Percentiles rank a stretch among this genome's conserved stretches.
phyloP scores from a whole-genome alignment of 2,888 invertebrate species.

The Aquatica leii region DNA sequence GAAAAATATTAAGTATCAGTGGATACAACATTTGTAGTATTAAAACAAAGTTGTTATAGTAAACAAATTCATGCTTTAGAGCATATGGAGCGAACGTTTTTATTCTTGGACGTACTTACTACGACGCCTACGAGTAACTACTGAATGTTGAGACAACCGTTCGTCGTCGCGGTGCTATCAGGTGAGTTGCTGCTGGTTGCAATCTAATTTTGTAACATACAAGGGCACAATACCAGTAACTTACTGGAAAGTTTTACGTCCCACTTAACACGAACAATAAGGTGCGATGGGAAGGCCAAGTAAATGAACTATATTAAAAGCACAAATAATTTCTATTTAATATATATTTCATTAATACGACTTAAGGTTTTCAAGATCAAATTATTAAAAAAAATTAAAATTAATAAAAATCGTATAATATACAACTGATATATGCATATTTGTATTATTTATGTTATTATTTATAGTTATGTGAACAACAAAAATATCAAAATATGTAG shows the following conservation, averaged over 20 bases:
- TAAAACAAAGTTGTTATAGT: not conserved
- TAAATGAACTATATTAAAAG: no score
- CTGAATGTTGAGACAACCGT: conserved; percentile 36
- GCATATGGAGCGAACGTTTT: conserved; percentile 24
- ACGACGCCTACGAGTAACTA: conserved; percentile 41
- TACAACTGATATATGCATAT: no score
- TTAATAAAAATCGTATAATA: no score
- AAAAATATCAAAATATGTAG: no score
- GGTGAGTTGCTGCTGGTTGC: conserved; percentile 40
- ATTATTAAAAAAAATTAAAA: no score
- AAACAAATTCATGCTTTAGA: conserved; percentile 11
- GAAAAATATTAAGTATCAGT: no score
- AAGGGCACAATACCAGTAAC: conserved; percentile 27
- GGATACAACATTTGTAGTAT: no score
- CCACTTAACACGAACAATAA: conserved; percentile 22
- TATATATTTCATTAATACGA: no score
- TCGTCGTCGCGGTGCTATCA: conserved; percentile 39
- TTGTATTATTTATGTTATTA: no score
- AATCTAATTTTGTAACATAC: conserved; percentile 43
- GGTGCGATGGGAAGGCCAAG: not conserved
- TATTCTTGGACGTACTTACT: conserved; percentile 34
- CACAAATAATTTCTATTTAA: no score
- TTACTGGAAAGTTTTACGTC: conserved; percentile 21
- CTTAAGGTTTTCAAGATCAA: no score
- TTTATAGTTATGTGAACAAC: no score